Conservation (phyloP, 2,888 invertebrate genomes). For the Polia nebulosa region DNA sequence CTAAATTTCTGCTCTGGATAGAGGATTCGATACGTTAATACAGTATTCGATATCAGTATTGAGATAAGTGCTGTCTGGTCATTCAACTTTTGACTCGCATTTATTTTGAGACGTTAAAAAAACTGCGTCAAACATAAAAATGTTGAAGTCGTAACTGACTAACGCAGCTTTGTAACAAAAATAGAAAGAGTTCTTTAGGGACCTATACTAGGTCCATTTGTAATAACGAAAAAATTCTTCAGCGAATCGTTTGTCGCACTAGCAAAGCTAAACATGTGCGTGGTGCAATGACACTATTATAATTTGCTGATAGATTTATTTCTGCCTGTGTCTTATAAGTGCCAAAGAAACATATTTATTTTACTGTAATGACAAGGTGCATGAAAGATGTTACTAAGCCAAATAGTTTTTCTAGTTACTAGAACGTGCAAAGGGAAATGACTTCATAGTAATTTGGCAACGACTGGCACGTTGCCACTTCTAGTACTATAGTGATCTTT, state of each 20-base stretch:
- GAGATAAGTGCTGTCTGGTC: not conserved
- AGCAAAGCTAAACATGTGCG: not conserved
- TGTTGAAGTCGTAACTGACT: not conserved
- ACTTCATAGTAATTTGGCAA: conserved; percentile 43
- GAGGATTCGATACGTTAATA: conserved; percentile 3
- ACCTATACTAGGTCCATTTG: not conserved
- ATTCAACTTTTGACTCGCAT: not conserved
- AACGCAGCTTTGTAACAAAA: not conserved
- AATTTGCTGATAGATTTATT: conserved; percentile 14
- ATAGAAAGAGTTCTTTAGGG: not conserved
- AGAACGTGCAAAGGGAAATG: conserved; percentile 51
- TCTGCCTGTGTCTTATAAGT: not conserved
- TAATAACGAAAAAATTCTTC: not conserved
- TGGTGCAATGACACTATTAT: conserved; percentile 1
- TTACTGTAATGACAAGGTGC: conserved; percentile 15
- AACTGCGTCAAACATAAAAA: not conserved
- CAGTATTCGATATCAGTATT: not conserved
- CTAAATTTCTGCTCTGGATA: not conserved
- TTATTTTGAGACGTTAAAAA: not conserved
- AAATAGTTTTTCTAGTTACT: conserved; percentile 30
- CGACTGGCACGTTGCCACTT: conserved; percentile 49
- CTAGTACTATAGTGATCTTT: conserved; percentile 56
- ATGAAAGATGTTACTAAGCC: conserved; percentile 20
- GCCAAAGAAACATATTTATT: conserved; percentile 15
- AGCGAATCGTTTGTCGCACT: not conserved